Percentiles rank a stretch among this genome's conserved stretches.
Evolutionary conservation across 2,888 invertebrate genomes (phyloP).

Genomic region (Ophioninae sp.): DNA sequence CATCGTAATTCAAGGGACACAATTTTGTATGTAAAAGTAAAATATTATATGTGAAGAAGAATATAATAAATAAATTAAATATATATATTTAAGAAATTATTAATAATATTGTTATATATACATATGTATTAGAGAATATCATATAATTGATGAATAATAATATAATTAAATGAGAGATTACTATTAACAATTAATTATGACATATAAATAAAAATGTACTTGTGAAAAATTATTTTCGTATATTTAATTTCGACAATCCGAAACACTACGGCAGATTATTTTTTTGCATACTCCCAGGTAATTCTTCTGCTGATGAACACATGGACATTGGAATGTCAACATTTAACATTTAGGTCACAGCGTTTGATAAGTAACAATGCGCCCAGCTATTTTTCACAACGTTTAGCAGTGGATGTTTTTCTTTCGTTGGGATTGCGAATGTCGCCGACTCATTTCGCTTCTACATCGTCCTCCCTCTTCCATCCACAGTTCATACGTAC

Average conservation of each 20-base stretch:
- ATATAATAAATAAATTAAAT: no score
- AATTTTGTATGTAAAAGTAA: no score
- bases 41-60: no score
- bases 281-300: neutral
- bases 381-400: slow-evolving; percentile 49
- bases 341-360: slow-evolving; percentile 64
- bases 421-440: slow-evolving; percentile 9
- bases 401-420: slow-evolving; percentile 50
- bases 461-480: neutral
- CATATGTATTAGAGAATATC: no score
- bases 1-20: no score
- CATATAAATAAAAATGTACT: neutral
- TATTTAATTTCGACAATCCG: no score
- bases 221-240: neutral
- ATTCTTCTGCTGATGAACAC: slow-evolving; percentile 4
- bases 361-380: slow-evolving; percentile 69
- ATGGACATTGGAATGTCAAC: neutral
- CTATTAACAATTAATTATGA: no score
- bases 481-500: neutral
- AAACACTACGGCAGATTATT: neutral
- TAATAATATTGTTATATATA: no score
- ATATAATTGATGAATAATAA: no score
- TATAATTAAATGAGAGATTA: no score
- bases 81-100: no score
- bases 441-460: slow-evolving; percentile 4